phyloP scores from a whole-genome alignment of 2,113 vertebrate genomes.

The Parus major region DNA sequence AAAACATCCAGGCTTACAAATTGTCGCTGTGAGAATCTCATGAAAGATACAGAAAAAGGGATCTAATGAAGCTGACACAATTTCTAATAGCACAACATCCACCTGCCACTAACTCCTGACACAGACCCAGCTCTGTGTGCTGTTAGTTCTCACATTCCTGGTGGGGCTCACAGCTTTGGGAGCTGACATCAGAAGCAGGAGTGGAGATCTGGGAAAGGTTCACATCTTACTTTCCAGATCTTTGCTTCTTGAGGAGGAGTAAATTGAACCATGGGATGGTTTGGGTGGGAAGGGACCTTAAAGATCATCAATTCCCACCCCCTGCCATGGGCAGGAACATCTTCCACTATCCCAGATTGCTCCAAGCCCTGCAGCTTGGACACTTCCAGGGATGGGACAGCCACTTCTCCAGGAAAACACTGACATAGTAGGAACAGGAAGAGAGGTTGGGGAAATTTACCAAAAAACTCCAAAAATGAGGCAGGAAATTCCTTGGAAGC shows the following conservation, averaged over 20 bases:
- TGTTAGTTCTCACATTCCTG: rapidly evolving
- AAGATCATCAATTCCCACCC: neutral
- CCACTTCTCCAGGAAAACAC: neutral
- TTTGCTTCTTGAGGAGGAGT: neutral
- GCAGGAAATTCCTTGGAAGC: neutral
- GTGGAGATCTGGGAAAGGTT: neutral
- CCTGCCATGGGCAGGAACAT: neutral
- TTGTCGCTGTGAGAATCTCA: neutral
- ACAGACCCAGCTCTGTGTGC: rapidly evolving
- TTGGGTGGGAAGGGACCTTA: neutral
- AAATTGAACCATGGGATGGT: neutral
- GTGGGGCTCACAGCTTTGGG: neutral
- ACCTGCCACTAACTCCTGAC: rapidly evolving
- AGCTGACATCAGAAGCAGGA: neutral
- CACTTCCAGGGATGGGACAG: neutral
- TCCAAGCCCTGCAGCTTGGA: neutral
- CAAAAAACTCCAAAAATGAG: neutral
- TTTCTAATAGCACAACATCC: rapidly evolving
- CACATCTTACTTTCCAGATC: neutral
- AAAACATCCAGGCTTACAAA: neutral
- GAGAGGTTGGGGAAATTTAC: neutral
- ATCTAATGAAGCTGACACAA: neutral
- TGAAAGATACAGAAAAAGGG: neutral
- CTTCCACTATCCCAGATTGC: neutral
- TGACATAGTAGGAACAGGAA: rapidly evolving